Percentiles rank a stretch among this genome's conserved stretches.
These are phyloP conservation scores for Nymphalis io DNA, from an alignment of 1,140 invertebrate species.

Conservation along the genomic window DNA sequence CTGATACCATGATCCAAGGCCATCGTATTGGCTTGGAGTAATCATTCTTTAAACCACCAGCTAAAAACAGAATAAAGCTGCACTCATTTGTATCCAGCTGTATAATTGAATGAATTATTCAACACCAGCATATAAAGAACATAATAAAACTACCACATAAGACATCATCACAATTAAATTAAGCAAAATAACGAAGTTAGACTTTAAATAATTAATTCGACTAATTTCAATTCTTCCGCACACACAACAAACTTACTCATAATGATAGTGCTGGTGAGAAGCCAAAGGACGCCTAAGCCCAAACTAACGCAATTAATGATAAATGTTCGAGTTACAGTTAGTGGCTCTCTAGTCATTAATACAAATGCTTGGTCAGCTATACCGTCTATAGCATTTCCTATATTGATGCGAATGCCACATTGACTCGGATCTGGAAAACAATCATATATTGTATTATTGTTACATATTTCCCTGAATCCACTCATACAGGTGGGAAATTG, in stretches of 20 bases:
- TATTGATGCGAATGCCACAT: conserved; percentile 54
- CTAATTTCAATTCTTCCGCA: neutral
- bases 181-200: too few relatives aligned
- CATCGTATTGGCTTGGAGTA: conserved; percentile 47
- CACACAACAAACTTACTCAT: conserved; percentile 50
- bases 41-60: conserved; percentile 45
- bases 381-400: conserved; percentile 53
- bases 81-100: neutral
- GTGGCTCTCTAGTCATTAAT: conserved; percentile 41
- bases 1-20: conserved; percentile 55
- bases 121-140: too few relatives aligned
- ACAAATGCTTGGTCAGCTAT: conserved; percentile 59
- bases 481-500: too few relatives aligned
- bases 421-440: conserved; percentile 49
- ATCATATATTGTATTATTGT: conserved; percentile 25
- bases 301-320: conserved; percentile 48
- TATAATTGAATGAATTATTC: neutral
- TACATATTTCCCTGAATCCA: too few relatives aligned
- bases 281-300: conserved; percentile 47
- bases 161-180: too few relatives aligned
- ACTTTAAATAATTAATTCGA: too few relatives aligned
- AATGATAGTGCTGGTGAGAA: conserved; percentile 47
- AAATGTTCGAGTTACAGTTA: conserved; percentile 53
- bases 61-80: conserved; percentile 39
- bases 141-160: too few relatives aligned